These are phyloP conservation scores for Mesitornis unicolor DNA, from an alignment of 2,113 vertebrate species.

Conservation along the genomic window DNA sequence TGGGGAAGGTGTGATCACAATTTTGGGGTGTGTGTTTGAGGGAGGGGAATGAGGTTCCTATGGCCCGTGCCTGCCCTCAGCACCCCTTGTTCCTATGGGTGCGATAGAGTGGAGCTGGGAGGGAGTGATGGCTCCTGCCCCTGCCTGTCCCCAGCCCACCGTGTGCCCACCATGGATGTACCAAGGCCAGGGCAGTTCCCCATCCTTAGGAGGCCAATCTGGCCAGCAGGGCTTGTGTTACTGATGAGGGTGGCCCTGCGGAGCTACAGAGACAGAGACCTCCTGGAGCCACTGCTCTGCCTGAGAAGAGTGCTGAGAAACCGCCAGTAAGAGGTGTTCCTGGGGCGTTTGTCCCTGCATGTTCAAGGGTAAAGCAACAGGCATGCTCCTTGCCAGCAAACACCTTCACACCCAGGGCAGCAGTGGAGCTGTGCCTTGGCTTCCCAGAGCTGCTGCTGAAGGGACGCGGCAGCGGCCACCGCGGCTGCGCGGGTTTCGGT, in stretches of 20 bases:
- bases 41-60: neutral
- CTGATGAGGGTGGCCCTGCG: neutral
- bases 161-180: no score
- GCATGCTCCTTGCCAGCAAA: neutral
- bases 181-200: no score
- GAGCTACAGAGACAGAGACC: neutral
- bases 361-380: neutral
- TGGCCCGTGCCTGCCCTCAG: neutral
- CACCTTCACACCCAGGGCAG: neutral
- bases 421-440: neutral
- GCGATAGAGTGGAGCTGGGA: no score
- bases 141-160: no score
- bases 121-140: no score
- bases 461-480: neutral
- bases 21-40: no score
- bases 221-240: no score
- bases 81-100: no score
- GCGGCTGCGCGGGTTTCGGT: rapidly evolving
- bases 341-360: neutral
- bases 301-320: neutral
- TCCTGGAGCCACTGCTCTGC: neutral
- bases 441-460: neutral
- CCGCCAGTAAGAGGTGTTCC: neutral
- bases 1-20: neutral
- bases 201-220: no score